These are phyloP conservation scores for Charina bottae DNA, from an alignment of 2,113 vertebrate species.

Conservation along the genomic window DNA sequence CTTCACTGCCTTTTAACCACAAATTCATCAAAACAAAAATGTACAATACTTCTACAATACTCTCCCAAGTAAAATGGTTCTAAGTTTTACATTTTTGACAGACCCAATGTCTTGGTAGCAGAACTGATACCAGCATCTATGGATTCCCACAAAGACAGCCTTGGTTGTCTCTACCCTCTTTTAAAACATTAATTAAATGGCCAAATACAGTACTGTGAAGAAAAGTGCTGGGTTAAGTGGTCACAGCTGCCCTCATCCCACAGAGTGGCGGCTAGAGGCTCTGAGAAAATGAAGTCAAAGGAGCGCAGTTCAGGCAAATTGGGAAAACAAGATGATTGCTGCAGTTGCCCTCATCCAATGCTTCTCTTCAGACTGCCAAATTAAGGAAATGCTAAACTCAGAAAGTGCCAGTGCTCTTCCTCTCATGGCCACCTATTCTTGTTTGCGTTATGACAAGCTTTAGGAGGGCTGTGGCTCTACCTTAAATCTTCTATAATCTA, in stretches of 20 bases:
- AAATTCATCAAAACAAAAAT: background rate
- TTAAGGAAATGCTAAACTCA: background rate
- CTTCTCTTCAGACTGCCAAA: background rate
- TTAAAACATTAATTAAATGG: background rate
- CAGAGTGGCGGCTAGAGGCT: background rate
- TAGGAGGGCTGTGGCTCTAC: background rate
- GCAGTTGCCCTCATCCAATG: background rate
- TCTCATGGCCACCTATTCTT: background rate
- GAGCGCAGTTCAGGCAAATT: background rate
- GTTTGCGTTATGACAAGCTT: background rate
- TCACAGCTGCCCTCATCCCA: background rate
- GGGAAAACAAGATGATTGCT: background rate
- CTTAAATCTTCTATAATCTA: background rate
- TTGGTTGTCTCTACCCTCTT: background rate
- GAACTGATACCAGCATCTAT: background rate
- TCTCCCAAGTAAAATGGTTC: background rate
- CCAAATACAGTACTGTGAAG: background rate
- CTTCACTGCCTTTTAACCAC: background rate
- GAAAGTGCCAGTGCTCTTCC: background rate
- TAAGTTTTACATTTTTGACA: background rate
- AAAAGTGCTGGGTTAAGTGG: background rate
- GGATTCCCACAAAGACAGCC: background rate
- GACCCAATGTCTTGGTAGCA: background rate
- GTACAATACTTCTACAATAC: background rate
- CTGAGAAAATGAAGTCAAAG: background rate